phyloP scores from a whole-genome alignment of 2,113 vertebrate species.

The Leptobrachium leishanense region DNA sequence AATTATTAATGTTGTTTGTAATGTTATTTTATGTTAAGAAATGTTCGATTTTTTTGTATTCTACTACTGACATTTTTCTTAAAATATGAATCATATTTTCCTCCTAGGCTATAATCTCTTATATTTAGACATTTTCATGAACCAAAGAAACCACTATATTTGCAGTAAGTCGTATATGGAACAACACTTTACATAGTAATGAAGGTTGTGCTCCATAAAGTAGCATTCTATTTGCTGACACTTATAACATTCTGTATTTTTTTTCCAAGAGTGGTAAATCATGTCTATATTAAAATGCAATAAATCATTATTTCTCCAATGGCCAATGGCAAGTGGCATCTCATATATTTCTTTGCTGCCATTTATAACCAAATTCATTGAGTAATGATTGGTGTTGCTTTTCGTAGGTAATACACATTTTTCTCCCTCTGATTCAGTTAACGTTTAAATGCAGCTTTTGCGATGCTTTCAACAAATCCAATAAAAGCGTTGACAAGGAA shows the following conservation, averaged over 20 bases:
- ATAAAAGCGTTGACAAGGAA: constrained; percentile 48
- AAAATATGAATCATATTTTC: no score
- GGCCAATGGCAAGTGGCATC: constrained; percentile 70
- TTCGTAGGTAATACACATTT: constrained; percentile 63
- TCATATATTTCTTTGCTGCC: constrained; percentile 71
- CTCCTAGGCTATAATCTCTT: no score
- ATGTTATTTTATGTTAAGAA: no score
- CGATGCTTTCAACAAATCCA: constrained; percentile 46
- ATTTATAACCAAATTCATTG: constrained; percentile 72
- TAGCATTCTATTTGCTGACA: constrained; percentile 5
- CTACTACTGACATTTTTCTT: no score
- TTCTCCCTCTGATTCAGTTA: constrained; percentile 55
- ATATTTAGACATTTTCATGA: no score
- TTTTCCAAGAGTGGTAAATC: constrained; percentile 64
- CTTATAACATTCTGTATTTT: constrained; percentile 57
- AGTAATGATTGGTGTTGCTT: constrained; percentile 72
- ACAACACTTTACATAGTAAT: background rate
- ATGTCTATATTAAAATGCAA: constrained; percentile 62
- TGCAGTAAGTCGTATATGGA: background rate
- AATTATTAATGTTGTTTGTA: no score
- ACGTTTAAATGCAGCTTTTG: constrained; percentile 51
- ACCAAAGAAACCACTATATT: background rate
- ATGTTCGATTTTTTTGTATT: no score
- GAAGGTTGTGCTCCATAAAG: background rate
- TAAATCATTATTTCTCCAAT: constrained; percentile 76